A percentile compares a stretch with the other conserved stretches of the same genome.
phyloP scores from a whole-genome alignment of 1,140 invertebrate species.

The Acromyrmex charruanus region DNA sequence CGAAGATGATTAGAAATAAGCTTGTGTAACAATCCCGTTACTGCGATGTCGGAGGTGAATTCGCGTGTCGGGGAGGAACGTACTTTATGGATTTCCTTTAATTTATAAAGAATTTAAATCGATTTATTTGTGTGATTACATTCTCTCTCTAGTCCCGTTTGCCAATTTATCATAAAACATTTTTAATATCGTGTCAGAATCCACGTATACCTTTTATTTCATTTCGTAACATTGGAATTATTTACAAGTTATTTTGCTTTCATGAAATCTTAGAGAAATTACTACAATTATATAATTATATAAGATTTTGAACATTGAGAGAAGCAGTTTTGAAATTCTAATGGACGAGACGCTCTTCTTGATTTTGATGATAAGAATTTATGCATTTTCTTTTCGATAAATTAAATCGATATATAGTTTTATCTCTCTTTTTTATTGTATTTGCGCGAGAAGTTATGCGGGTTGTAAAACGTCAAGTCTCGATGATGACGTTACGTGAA shows the following conservation, averaged over 20 bases:
- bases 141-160: background rate
- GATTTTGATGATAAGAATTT: background rate
- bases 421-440: background rate
- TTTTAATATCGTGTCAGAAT: background rate
- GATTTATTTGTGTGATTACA: conserved; percentile 21
- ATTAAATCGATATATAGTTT: background rate
- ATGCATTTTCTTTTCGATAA: background rate
- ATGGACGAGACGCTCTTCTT: background rate
- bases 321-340: background rate
- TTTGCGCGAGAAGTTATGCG: conserved; percentile 37
- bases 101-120: conserved; percentile 46
- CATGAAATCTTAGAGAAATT: background rate
- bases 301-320: background rate
- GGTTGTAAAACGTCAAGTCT: background rate
- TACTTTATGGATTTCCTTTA: conserved; percentile 54
- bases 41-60: conserved; percentile 39
- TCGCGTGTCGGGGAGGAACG: background rate
- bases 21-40: conserved; percentile 62
- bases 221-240: background rate
- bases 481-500: conserved; percentile 12
- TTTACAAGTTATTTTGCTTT: background rate
- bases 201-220: background rate
- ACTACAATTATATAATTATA: background rate
- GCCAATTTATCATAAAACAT: conserved; percentile 23
- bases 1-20: conserved; percentile 68